Evolutionary conservation across 2,113 vertebrate genomes (phyloP).

Genomic region (Sitta europaea): DNA sequence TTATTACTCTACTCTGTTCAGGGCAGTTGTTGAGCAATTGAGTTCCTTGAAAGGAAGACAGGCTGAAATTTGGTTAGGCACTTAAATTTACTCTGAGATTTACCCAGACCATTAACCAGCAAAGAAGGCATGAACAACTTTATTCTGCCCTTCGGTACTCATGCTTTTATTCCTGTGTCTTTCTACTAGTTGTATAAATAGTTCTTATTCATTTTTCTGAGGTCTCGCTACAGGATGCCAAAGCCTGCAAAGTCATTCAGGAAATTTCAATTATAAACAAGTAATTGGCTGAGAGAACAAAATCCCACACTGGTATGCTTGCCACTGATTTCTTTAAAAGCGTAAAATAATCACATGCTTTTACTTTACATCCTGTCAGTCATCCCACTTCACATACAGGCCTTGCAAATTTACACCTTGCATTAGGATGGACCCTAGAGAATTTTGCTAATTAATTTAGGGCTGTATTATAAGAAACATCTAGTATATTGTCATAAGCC

Average conservation of each 20-base stretch:
- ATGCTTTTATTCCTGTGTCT: not conserved
- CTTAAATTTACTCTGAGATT: not conserved
- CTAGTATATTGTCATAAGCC: not conserved
- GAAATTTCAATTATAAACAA: conserved; percentile 2
- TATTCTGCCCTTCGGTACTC: not conserved
- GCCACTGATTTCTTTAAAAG: not conserved
- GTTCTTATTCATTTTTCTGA: not conserved
- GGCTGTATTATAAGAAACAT: not conserved
- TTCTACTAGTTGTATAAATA: not conserved
- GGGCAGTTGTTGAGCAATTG: not conserved
- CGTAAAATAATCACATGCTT: not conserved
- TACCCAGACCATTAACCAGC: not conserved
- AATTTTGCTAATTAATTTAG: not conserved
- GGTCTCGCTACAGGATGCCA: not conserved
- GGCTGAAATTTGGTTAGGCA: not conserved
- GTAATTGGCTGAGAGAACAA: not conserved
- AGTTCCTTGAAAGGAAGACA: not conserved
- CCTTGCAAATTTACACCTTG: not conserved
- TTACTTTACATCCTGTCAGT: not conserved
- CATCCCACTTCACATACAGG: not conserved
- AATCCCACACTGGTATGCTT: not conserved
- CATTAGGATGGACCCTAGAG: not conserved
- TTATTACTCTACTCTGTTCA: not conserved
- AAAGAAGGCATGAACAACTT: not conserved
- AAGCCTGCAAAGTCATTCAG: not conserved